Base-by-base conservation (phyloP, 2,888 invertebrate genomes). In the Pelosia muscerda region DNA sequence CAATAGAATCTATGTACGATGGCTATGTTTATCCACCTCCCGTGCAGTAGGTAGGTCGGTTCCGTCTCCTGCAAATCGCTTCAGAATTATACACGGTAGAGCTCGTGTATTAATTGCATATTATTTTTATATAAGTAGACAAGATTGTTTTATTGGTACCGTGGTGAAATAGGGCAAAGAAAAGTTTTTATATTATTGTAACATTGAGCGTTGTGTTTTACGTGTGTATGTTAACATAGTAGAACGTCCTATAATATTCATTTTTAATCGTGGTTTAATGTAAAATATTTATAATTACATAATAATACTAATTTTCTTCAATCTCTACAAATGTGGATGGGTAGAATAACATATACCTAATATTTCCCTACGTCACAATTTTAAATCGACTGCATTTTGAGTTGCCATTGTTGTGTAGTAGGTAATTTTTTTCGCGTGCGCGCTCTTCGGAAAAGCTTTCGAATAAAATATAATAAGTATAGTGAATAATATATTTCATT, bases 31-130 rank as follows among this genome's bases (percentile, higher is more conserved):
- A 86, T 85, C 74, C 86, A 88, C 86, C 83, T 85, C 84, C 73
- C 79, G 86, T 82, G 78, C 80, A 84, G 83, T 84, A 85, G 84
- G 87, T 86, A 87, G 82, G 83, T 84, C 85, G 83, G 86, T 86
- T 87, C 81, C 84, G 80, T 82, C 84, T 86, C 82, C 82, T 75
- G 81, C 79, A 82, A 81, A 81, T 84, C 83, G 76, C 71, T 81
- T 86, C 85, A 82, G 26, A 28, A 19, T 64, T 64, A 64, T 53
- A 58, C 54, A 66, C 59, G 65, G 57, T 38, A 34, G 57, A 63
- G 62, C 81, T 82, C 73, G 60, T 82, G 65, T 68, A 79, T 81
- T 84, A 85, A 88, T 86, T 72, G 79, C 82, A 79, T 78, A 62
- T 71, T 60, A 69, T 72, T 19, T 23, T 19, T 23, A 38, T 23